phyloP scores from a whole-genome alignment of 2,888 invertebrate genomes.

The Caenorhabditis macrosperma region DNA sequence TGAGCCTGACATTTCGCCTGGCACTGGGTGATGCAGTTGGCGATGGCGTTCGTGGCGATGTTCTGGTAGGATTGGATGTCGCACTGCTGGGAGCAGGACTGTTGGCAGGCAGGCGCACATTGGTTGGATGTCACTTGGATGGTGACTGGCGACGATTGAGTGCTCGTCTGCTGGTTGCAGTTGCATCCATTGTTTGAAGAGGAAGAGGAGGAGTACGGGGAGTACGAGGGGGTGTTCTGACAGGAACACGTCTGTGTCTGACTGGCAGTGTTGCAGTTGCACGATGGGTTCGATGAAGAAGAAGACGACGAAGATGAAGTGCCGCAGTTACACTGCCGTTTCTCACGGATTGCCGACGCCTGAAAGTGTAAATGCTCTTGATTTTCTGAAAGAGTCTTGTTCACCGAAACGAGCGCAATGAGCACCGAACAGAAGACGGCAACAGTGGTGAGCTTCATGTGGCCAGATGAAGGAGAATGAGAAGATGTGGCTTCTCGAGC shows the following conservation, averaged over 20 bases:
- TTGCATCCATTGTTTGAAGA: conserved; percentile 28
- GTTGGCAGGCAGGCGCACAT: conserved; percentile 53
- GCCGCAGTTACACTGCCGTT: conserved; percentile 41
- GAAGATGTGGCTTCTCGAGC: not conserved
- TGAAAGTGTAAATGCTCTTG: not conserved
- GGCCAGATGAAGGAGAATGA: not conserved
- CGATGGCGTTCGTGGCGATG: conserved; percentile 27
- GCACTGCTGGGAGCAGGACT: conserved; percentile 54
- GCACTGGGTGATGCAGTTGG: conserved; percentile 52
- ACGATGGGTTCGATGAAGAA: conserved; percentile 10
- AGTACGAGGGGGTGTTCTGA: conserved; percentile 23
- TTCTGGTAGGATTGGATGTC: conserved; percentile 36
- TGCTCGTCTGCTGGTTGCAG: conserved; percentile 23
- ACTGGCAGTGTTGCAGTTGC: conserved; percentile 24
- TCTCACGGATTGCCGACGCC: conserved; percentile 24
- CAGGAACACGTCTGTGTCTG: conserved; percentile 39
- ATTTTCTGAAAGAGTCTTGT: not conserved
- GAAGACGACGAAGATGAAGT: conserved; percentile 1
- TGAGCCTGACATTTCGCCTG: conserved; percentile 49
- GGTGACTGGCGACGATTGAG: conserved; percentile 32
- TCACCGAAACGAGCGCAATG: conserved; percentile 6
- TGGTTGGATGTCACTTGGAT: conserved; percentile 46
- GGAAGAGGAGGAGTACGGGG: not conserved
- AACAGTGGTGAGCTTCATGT: conserved; percentile 6
- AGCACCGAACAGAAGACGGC: not conserved